Conservation (phyloP, 2,888 invertebrate genomes). For the Brachyptera risi region DNA sequence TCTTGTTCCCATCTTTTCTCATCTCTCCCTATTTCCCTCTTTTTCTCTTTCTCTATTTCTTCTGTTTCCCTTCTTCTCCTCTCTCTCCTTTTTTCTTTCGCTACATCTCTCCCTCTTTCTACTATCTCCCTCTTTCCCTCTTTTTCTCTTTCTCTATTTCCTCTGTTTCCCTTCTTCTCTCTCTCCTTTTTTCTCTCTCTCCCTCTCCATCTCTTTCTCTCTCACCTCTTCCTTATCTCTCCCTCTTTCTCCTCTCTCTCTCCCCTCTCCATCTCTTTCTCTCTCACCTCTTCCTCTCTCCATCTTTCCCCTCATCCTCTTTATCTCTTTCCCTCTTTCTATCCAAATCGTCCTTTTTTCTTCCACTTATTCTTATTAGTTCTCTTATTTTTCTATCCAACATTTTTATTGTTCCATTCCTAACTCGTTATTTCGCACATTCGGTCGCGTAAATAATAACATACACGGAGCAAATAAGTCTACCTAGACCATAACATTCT, state of each 20-base stretch:
- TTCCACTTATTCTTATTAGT: not conserved
- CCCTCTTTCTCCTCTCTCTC: slow-evolving; percentile 19
- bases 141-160: not conserved
- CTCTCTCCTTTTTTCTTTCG: not conserved
- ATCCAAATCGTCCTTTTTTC: slow-evolving; percentile 21
- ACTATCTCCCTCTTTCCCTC: not conserved
- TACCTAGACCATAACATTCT: no score
- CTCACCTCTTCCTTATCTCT: not conserved
- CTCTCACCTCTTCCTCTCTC: slow-evolving; percentile 15
- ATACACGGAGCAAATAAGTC: no score
- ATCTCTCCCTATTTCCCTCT: slow-evolving; percentile 13
- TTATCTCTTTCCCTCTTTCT: slow-evolving; percentile 18
- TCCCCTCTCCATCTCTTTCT: slow-evolving; percentile 16
- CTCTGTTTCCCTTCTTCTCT: not conserved
- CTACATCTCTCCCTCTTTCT: not conserved
- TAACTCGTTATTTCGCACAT: not conserved
- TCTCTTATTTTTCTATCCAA: not conserved
- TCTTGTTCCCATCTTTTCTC: not conserved
- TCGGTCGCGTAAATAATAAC: no score
- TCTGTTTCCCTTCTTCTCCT: slow-evolving; percentile 11
- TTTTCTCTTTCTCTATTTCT: slow-evolving; percentile 11
- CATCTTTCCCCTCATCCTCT: slow-evolving; percentile 31
- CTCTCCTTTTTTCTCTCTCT: not conserved
- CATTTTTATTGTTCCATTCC: not conserved
- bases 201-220: slow-evolving; percentile 1